These are phyloP conservation scores for Anas platyrhynchos DNA, from an alignment of 2,113 vertebrate genomes.

Conservation along the genomic window DNA sequence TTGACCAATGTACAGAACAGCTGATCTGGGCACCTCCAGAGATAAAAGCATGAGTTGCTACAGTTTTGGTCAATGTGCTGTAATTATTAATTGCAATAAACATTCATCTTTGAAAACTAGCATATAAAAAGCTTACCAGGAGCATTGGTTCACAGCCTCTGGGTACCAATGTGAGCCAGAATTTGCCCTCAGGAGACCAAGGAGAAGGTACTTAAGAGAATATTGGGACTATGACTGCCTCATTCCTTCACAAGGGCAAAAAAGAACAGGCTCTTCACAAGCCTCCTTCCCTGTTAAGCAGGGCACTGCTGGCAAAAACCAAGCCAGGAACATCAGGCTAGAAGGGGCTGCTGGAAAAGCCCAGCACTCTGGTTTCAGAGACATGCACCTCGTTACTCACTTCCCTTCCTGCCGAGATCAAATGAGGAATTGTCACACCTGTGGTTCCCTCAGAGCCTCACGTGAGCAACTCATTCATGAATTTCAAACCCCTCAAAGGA, in stretches of 20 bases:
- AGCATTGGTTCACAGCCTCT: neutral
- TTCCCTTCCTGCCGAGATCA: neutral
- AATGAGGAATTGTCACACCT: neutral
- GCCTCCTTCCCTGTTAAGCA: neutral
- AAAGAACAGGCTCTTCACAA: neutral
- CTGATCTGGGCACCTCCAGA: neutral
- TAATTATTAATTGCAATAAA: neutral
- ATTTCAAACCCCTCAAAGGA: fast-evolving
- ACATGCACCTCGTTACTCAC: neutral
- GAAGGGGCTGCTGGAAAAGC: neutral
- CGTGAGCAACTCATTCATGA: neutral
- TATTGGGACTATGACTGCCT: neutral
- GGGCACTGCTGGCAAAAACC: neutral
- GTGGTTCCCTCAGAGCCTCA: neutral
- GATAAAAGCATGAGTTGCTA: neutral
- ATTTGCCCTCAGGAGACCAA: neutral
- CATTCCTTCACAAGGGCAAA: neutral
- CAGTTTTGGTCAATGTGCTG: neutral
- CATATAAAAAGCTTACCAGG: neutral
- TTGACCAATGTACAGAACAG: neutral
- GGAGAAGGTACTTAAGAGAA: neutral
- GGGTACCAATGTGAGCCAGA: neutral
- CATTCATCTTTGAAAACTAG: neutral
- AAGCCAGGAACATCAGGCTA: neutral
- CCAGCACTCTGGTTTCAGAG: neutral